Evolutionary conservation across 64 coral and sea anemone species (phyloP), one percentile per base, ranked within the genome.

Genomic region (Stichodactyla mertensii): DNA sequence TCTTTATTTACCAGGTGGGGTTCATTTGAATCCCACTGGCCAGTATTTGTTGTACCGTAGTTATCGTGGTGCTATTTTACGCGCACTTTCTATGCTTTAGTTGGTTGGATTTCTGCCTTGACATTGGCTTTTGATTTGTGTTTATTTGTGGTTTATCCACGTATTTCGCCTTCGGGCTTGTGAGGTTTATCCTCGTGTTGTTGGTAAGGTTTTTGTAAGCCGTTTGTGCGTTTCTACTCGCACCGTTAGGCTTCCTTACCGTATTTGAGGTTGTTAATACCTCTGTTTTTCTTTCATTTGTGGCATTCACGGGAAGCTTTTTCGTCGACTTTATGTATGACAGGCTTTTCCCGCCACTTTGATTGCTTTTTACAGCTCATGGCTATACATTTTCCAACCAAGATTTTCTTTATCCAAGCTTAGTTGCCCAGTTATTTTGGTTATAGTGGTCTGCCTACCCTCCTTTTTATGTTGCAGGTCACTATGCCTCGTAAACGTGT

Each of bases 281-380:
- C 83, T 85, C 83, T 52, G 57, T 58, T 67, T 85, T 66, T 62
- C 64, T 85, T 85, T 85, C 18, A 62, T 85, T 85, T 64, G 83
- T 57, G 57, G 64, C 64, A 14, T 85, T 36, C 64, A 64, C 27
- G 83, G 83, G 83, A 85, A 51, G 51, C 64, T 85, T 85, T 64
- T 85, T 57, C 64, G 20, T 51, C 83, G 83, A 85, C 57, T 85
- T 85, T 27, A 55, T 84, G 82, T 84, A 53, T 84, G 54, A 84
- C 82, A 84, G 82, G 61, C 52, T 84, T 84, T 85, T 52, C 83
- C 57, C 64, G 57, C 83, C 57, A 85, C 27, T 14, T 85, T 85
- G 55, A 36, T 85, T 62, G 28, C 31, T 61, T 85, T 85, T 6
- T 62, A 57, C 83, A 85, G 59, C 23, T 52, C 83, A 62, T 62